Percentiles rank a stretch among this genome's conserved stretches.
Evolutionary conservation across 2,113 vertebrate genomes (phyloP).

Genomic region (Carassius gibelio): DNA sequence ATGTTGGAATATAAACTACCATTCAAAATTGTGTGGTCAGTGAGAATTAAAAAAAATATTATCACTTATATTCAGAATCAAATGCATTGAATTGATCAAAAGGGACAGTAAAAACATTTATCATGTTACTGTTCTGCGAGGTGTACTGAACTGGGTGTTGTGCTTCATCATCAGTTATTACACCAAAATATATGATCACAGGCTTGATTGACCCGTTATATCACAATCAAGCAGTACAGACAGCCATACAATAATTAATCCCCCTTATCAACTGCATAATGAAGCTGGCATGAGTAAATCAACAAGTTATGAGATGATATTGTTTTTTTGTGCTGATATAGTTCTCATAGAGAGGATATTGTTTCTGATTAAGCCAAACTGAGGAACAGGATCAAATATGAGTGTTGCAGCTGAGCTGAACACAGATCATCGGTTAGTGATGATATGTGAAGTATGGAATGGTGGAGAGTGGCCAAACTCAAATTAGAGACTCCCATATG

Average conservation of each 20-base stretch:
- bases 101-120: too few relatives aligned
- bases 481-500: slow-evolving; percentile 75
- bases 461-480: slow-evolving; percentile 67
- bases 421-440: slow-evolving; percentile 44
- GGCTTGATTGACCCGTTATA: not conserved
- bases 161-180: not conserved
- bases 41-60: too few relatives aligned
- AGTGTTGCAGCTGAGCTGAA: slow-evolving; percentile 51
- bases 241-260: not conserved
- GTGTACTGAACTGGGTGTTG: too few relatives aligned
- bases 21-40: too few relatives aligned
- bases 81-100: too few relatives aligned
- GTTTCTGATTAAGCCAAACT: slow-evolving; percentile 17
- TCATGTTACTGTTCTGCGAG: not conserved
- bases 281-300: not conserved
- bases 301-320: not conserved
- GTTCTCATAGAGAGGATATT: not conserved
- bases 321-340: slow-evolving; percentile 14
- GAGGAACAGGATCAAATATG: slow-evolving; percentile 1
- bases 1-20: too few relatives aligned
- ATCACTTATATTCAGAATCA: too few relatives aligned
- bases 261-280: not conserved
- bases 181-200: not conserved
- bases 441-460: slow-evolving; percentile 74
- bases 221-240: too few relatives aligned